Base-by-base conservation (phyloP, 2,797 vertebrate species). In the Platyrinchus mystaceus region DNA sequence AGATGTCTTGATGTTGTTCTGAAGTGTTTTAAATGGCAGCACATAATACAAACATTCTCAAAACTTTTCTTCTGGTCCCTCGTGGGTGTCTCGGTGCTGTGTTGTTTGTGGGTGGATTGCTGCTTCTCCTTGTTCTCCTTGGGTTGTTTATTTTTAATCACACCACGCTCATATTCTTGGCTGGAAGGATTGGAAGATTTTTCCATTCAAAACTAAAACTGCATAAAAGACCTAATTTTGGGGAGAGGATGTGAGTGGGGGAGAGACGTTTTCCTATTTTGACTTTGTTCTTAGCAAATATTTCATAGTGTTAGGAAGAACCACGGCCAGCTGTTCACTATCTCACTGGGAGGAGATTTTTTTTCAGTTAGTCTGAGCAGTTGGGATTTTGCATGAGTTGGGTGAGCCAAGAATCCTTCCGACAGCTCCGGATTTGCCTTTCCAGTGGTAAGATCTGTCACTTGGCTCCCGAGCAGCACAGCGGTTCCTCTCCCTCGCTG, bases 191-290 rank as follows among this genome's bases (percentile, higher is more conserved):
- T 17, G 55, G 62, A 66, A 44, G 43, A 14, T 73, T 93, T 93
- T 92, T 91, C 70, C 20, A 6, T 82, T 69, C 36, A 63, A 73
- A 87, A 79, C 44, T 36, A 56, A 2, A 71, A 21, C 59, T 75
- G 56, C 43, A 5, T 41, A 8, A 41, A 80, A 87, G 66, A 55
- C 50, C 43, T 70, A 44, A 41, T 94, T 89, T 44, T 64, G 77
- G 34, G 75, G 39, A 62, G 62, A 78, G 62, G 60, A 87, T 89
- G 36, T n/a, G 46, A 84, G 79, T 86, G 59, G 32, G 41, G 79
- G 79, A 84, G 84, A 94, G 32, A 26, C 2, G 4, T 82, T 86
- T 94, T 89, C 63, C 37, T 86, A 76, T 88, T 92, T 94, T 70
- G 70, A 59, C 41, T 93, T 76, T 7, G 50, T 64, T 36, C 70